Evolutionary conservation across 2,797 vertebrate genomes (phyloP).

Genomic region (Capromys pilorides): DNA sequence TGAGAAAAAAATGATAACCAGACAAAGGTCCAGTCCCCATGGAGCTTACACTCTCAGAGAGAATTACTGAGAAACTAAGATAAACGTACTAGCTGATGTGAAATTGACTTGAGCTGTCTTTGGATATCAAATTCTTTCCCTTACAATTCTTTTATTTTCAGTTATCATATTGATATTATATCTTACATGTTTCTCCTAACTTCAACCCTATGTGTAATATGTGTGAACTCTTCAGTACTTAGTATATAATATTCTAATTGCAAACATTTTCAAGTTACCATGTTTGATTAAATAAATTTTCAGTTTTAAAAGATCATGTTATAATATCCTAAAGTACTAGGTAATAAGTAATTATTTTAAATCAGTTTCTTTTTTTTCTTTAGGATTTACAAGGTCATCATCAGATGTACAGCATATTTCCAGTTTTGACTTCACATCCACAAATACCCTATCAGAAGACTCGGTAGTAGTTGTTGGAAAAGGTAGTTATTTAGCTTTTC

Average conservation of each 20-base stretch:
- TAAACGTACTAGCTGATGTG: constrained; percentile 26
- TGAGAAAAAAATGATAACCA: background rate
- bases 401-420: constrained; percentile 74
- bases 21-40: background rate
- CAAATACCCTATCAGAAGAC: constrained; percentile 87
- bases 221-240: background rate
- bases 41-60: background rate
- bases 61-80: constrained; percentile 38
- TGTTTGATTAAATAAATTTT: constrained; percentile 34
- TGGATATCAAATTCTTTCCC: background rate
- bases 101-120: constrained; percentile 4
- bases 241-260: background rate
- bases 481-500: constrained; percentile 85
- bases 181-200: background rate
- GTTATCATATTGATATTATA: background rate
- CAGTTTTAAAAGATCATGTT: constrained; percentile 37
- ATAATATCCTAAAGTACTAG: constrained; percentile 31
- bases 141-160: background rate
- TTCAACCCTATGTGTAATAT: background rate
- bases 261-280: constrained; percentile 47
- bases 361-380: background rate
- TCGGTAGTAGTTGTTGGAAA: constrained; percentile 89
- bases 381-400: constrained; percentile 77
- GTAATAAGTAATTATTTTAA: constrained; percentile 1
- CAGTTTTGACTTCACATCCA: constrained; percentile 76